Conservation (phyloP, 2,113 vertebrate genomes). For the Beaufortia kweichowensis region DNA sequence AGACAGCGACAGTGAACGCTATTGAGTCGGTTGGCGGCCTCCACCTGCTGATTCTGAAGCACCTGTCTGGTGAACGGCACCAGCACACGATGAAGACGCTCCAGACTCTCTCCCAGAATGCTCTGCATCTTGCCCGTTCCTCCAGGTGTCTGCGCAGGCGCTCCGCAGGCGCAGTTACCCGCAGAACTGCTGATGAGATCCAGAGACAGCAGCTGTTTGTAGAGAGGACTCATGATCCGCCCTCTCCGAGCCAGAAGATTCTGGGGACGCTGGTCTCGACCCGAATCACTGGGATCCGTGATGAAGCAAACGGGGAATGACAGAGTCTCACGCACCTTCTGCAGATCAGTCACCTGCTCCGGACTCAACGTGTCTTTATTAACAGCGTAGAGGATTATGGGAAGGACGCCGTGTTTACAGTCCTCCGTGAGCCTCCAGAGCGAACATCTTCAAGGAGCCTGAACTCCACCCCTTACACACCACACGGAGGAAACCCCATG, state of each 20-base stretch:
- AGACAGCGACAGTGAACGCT: slow-evolving; percentile 87
- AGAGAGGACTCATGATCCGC: slow-evolving; percentile 75
- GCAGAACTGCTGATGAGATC: slow-evolving; percentile 70
- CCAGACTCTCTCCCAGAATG: slow-evolving; percentile 81
- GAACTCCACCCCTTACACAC: no score
- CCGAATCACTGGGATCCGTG: slow-evolving; percentile 66
- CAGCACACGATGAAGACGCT: slow-evolving; percentile 82
- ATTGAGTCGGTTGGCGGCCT: slow-evolving; percentile 83
- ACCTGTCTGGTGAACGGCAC: slow-evolving; percentile 83
- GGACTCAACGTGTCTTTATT: slow-evolving; percentile 79
- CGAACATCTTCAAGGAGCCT: slow-evolving; percentile 80
- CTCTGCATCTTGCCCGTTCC: slow-evolving; percentile 80
- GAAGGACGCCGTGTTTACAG: slow-evolving; percentile 75
- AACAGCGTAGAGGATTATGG: slow-evolving; percentile 87
- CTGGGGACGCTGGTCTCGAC: slow-evolving; percentile 54
- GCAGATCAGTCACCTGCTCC: slow-evolving; percentile 79
- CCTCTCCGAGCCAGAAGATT: slow-evolving; percentile 56
- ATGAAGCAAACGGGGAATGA: slow-evolving; percentile 88
- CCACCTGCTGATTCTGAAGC: slow-evolving; percentile 86
- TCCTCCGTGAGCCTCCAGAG: no score
- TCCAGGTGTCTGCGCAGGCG: slow-evolving; percentile 59
- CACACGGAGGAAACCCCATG: slow-evolving; percentile 89
- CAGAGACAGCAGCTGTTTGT: slow-evolving; percentile 80
- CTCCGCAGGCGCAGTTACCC: slow-evolving; percentile 79
- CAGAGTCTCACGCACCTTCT: slow-evolving; percentile 80